A percentile compares a stretch with the other conserved stretches of the same genome.
These are phyloP conservation scores for Brachionus manjavacas DNA, from an alignment of 1,140 invertebrate genomes.

Conservation along the genomic window DNA sequence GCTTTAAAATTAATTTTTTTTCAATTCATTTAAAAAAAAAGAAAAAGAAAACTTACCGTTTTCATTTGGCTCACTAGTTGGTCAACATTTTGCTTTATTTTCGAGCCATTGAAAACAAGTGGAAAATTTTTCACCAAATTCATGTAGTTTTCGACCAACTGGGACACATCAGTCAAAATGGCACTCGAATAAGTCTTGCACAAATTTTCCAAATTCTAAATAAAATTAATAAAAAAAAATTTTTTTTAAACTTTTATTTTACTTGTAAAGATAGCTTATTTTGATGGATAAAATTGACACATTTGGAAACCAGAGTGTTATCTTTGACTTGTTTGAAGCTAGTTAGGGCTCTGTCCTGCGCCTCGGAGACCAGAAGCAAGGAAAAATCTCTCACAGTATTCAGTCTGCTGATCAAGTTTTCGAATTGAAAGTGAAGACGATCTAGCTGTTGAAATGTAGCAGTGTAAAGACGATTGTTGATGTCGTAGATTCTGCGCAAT, in stretches of 20 bases:
- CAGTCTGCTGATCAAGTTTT: neutral
- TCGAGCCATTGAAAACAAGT: constrained; percentile 23
- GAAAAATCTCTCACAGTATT: neutral
- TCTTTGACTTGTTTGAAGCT: neutral
- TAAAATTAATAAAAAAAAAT: neutral
- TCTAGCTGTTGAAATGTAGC: neutral
- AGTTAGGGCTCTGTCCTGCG: neutral
- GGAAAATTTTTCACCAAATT: constrained; percentile 33
- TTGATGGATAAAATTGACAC: neutral
- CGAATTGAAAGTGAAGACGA: neutral
- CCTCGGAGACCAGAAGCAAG: neutral
- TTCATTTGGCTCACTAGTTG: neutral
- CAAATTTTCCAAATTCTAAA: constrained; percentile 12
- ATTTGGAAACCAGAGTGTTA: neutral
- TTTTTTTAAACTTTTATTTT: neutral
- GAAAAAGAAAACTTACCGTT: neutral
- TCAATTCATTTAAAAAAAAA: neutral
- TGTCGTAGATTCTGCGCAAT: neutral
- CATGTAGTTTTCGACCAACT: constrained; percentile 19
- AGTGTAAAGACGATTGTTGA: neutral
- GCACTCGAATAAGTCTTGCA: neutral
- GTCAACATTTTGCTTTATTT: constrained; percentile 8
- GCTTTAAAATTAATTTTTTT: neutral
- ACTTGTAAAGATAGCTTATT: neutral
- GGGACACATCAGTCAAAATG: neutral